Percentiles rank a stretch among this genome's conserved stretches.
phyloP scores from a whole-genome alignment of 2,888 invertebrate genomes.

The Lathronympha strigana region DNA sequence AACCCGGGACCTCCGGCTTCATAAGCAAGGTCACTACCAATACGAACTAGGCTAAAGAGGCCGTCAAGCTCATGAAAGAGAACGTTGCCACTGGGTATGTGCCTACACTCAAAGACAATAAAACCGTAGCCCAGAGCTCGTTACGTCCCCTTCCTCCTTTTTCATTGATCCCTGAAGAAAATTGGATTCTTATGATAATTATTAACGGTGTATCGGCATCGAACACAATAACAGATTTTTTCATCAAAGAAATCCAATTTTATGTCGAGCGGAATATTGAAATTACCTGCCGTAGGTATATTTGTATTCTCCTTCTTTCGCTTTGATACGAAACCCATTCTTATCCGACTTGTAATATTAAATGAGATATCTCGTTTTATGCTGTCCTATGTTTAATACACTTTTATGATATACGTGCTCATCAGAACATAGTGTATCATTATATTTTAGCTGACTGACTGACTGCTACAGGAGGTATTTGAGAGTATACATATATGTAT shows the following conservation, averaged over 20 bases:
- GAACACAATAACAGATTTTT: slow-evolving; percentile 23
- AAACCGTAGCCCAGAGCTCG: slow-evolving; percentile 1
- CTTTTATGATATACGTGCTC: neutral
- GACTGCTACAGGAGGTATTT: no score
- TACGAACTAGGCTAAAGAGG: no score
- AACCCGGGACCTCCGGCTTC: no score
- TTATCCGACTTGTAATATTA: slow-evolving; percentile 16
- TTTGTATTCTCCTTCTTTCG: slow-evolving; percentile 11
- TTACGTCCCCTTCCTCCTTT: neutral
- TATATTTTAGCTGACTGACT: no score
- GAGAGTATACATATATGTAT: no score
- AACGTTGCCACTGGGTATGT: neutral
- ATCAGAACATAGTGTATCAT: no score
- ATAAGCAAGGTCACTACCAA: no score
- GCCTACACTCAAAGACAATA: neutral
- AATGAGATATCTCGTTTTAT: neutral
- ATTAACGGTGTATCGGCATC: slow-evolving; percentile 28
- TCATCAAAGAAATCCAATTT: slow-evolving; percentile 27
- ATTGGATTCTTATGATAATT: slow-evolving; percentile 28
- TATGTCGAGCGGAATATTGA: slow-evolving; percentile 17
- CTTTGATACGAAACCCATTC: slow-evolving; percentile 19
- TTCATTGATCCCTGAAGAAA: slow-evolving; percentile 12
- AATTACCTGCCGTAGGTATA: slow-evolving; percentile 24
- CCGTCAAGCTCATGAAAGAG: no score
- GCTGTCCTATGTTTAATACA: neutral